phyloP scores from a whole-genome alignment of 1,140 invertebrate species.

The Bombus polaris region DNA sequence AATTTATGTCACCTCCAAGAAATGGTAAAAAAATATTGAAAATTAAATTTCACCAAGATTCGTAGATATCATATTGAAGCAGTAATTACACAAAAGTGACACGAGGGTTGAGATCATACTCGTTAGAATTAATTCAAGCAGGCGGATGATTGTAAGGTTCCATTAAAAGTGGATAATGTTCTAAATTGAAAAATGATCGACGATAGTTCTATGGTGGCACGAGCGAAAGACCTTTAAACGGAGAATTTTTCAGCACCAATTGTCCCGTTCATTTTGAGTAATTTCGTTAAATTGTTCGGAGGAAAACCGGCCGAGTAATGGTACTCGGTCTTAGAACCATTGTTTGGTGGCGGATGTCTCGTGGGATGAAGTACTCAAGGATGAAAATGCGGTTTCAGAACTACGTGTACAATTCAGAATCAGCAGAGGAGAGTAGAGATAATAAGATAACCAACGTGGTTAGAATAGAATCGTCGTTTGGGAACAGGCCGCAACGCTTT shows the following conservation, averaged over 20 bases:
- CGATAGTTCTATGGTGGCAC: no score
- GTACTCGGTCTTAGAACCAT: constrained; percentile 14
- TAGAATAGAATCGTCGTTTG: constrained; percentile 54
- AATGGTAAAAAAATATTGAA: no score
- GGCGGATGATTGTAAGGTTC: background rate
- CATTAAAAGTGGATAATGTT: background rate
- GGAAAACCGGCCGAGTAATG: constrained; percentile 21
- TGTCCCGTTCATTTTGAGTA: constrained; percentile 2
- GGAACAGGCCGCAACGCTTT: constrained; percentile 46
- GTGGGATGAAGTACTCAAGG: constrained; percentile 46
- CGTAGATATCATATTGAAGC: no score
- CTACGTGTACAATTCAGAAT: constrained; percentile 62
- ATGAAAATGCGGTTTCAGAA: constrained; percentile 64
- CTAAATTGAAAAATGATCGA: background rate
- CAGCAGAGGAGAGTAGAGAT: constrained; percentile 51
- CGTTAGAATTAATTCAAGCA: background rate
- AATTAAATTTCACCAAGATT: no score
- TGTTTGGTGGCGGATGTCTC: constrained; percentile 48
- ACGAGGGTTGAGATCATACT: background rate
- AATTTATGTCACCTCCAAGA: no score
- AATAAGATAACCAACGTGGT: constrained; percentile 66
- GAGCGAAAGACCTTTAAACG: background rate
- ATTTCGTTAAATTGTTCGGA: constrained; percentile 32
- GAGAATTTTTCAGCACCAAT: constrained; percentile 7
- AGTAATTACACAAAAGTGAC: background rate